Conservation (phyloP, 2,113 vertebrate species). For the Alethe castanea region DNA sequence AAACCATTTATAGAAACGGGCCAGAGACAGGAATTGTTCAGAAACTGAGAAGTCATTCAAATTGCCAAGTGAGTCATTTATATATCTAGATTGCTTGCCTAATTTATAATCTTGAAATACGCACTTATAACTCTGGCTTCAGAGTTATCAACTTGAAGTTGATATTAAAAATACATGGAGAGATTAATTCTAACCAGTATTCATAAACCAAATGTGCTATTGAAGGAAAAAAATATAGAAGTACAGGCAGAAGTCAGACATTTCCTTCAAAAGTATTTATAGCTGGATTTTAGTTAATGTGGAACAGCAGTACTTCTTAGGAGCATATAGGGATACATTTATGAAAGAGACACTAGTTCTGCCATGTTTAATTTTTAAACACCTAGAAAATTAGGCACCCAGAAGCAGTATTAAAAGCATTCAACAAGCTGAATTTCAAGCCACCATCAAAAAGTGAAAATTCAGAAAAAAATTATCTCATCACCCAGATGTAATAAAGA, state of each 20-base stretch:
- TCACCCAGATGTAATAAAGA: not conserved
- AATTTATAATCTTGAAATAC: not conserved
- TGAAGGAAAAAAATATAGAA: not conserved
- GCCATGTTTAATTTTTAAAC: not conserved
- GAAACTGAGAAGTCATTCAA: not conserved
- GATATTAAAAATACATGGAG: not conserved
- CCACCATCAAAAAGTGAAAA: not conserved
- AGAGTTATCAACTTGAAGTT: not conserved
- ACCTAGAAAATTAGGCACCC: not conserved
- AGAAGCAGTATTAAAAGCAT: not conserved
- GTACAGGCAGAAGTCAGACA: not conserved
- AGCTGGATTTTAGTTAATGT: not conserved
- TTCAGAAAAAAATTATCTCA: not conserved
- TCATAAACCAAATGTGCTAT: not conserved
- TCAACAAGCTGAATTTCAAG: not conserved
- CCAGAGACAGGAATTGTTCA: not conserved
- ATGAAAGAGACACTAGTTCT: not conserved
- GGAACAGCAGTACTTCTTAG: not conserved
- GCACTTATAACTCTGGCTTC: not conserved
- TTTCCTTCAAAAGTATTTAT: not conserved
- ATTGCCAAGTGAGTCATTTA: not conserved
- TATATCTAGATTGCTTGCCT: not conserved
- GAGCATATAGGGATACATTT: not conserved
- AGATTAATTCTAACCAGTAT: not conserved
- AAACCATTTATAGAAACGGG: not conserved